phyloP scores from a whole-genome alignment of 1,140 invertebrate genomes.

The Coenobita brevimanus region DNA sequence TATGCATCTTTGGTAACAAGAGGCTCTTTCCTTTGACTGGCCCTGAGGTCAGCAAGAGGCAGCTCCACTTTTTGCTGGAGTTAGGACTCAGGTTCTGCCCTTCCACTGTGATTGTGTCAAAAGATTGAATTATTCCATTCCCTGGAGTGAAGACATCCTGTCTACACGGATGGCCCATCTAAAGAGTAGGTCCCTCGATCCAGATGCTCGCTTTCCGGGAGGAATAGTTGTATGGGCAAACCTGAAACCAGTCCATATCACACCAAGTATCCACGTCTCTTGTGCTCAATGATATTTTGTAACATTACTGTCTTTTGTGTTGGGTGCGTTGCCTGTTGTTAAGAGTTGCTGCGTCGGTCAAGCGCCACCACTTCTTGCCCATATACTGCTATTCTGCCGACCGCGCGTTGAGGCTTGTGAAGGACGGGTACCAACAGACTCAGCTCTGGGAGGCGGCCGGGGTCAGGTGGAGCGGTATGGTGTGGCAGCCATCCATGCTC shows the following conservation, averaged over 20 bases:
- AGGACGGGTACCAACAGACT: constrained; percentile 60
- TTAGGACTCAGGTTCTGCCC: too few relatives aligned
- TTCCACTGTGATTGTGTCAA: too few relatives aligned
- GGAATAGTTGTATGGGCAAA: constrained; percentile 66
- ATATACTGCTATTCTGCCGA: constrained; percentile 64
- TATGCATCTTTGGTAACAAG: too few relatives aligned
- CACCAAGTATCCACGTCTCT: constrained; percentile 63
- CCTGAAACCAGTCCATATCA: constrained; percentile 67
- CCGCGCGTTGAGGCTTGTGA: constrained; percentile 57
- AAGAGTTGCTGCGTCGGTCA: constrained; percentile 26
- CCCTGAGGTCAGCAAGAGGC: too few relatives aligned
- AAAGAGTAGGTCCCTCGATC: constrained; percentile 51
- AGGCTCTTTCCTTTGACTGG: too few relatives aligned
- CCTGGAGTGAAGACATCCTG: background rate
- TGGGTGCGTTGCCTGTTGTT: constrained; percentile 53
- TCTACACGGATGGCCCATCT: constrained; percentile 51
- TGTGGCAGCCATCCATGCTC: too few relatives aligned
- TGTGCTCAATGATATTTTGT: constrained; percentile 63
- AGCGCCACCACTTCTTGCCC: constrained; percentile 49
- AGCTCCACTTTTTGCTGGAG: too few relatives aligned
- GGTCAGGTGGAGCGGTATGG: background rate
- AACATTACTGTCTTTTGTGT: constrained; percentile 46
- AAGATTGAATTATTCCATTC: constrained; percentile 18
- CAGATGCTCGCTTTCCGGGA: constrained; percentile 55
- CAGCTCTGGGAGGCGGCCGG: constrained; percentile 46